These are phyloP conservation scores for Promerops cafer DNA, from an alignment of 2,113 vertebrate species.

Conservation along the genomic window DNA sequence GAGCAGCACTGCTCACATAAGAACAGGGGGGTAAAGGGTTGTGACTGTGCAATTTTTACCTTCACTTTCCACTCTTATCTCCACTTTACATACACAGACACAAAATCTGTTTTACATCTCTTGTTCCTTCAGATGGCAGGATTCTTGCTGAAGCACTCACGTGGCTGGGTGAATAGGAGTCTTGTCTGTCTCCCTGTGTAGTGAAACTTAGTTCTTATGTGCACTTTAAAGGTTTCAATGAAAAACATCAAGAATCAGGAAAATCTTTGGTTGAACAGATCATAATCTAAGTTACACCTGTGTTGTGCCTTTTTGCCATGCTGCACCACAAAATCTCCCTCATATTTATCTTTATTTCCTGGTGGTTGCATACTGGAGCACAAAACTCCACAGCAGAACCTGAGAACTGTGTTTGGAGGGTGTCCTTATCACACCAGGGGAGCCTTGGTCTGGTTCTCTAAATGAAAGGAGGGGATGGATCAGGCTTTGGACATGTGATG, in stretches of 20 bases:
- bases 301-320: background rate
- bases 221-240: background rate
- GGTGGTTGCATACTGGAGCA: background rate
- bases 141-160: background rate
- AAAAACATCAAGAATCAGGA: background rate
- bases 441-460: background rate
- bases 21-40: background rate
- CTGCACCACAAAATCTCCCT: background rate
- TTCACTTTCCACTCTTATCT: background rate
- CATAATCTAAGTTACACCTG: background rate
- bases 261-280: background rate
- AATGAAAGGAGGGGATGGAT: background rate
- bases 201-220: background rate
- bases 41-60: background rate
- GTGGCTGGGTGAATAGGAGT: accelerated
- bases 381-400: background rate
- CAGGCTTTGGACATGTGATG: background rate
- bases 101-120: accelerated
- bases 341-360: background rate
- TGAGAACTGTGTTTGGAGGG: constrained; percentile 24
- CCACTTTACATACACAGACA: background rate
- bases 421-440: constrained; percentile 29
- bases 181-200: background rate
- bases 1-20: accelerated
- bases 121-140: background rate